These are phyloP conservation scores for Cremastobaeus sp. DNA, from an alignment of 2,888 invertebrate genomes.

Conservation along the genomic window DNA sequence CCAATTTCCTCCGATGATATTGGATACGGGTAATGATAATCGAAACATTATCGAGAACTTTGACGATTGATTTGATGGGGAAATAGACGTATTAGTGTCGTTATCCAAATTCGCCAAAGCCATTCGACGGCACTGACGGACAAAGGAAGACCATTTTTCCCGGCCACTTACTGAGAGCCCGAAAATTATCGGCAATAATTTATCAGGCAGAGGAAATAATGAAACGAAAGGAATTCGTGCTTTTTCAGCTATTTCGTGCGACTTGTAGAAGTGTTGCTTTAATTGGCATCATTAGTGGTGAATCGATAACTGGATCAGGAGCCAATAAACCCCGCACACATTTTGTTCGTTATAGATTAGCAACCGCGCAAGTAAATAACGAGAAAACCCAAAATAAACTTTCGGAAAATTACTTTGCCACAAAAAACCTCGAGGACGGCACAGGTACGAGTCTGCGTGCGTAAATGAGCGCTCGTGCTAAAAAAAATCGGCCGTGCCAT, in stretches of 20 bases:
- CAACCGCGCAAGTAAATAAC: conserved; percentile 29
- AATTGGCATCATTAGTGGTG: conserved; percentile 43
- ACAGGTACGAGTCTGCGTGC: too few relatives aligned
- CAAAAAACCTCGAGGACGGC: conserved; percentile 19
- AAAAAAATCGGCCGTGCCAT: too few relatives aligned
- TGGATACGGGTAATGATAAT: too few relatives aligned
- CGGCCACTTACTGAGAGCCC: neutral
- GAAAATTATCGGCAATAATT: conserved; percentile 2
- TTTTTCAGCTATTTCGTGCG: conserved; percentile 12
- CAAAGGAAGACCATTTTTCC: neutral
- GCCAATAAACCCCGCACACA: conserved; percentile 24
- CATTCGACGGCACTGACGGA: too few relatives aligned
- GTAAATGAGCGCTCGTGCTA: too few relatives aligned
- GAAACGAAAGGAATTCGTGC: conserved; percentile 17
- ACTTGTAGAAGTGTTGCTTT: conserved; percentile 22
- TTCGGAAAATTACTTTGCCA: conserved; percentile 18
- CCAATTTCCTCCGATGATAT: too few relatives aligned
- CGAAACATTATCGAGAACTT: too few relatives aligned
- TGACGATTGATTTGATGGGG: too few relatives aligned
- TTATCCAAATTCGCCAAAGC: too few relatives aligned
- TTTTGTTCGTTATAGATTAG: conserved; percentile 29
- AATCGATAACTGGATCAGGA: conserved; percentile 45
- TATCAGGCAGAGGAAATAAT: conserved; percentile 14
- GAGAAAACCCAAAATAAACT: conserved; percentile 20
- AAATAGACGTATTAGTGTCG: too few relatives aligned